Evolutionary conservation across 2,888 invertebrate species (phyloP), one percentile per base, ranked within the genome.

Genomic region (Mesoligia furuncula): DNA sequence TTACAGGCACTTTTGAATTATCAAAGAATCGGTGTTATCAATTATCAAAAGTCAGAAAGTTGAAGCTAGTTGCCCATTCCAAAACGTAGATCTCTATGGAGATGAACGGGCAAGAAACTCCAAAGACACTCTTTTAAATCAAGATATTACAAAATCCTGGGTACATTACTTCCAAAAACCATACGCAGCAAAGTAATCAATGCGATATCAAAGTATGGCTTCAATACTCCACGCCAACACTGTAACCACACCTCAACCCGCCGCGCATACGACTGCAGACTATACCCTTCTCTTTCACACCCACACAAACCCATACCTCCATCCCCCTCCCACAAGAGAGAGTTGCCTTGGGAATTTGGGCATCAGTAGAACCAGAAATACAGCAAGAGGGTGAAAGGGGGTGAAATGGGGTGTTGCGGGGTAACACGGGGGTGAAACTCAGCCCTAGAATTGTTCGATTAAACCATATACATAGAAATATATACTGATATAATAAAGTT

Each of bases 191-290:
- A 27, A 15, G 4, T 7, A 75, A 75, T 62, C 75, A 62, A 45
- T 61, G 62, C 17, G 7, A 13, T 11, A 8, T 0, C 39, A 15
- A 59, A 59, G 6, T 20, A 17, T 2, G n/a, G 15, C 1, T 7
- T 27, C 13, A n/a, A 8, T 11, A 36, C 36, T 42, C 17, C 45
- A 2, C 90, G 88, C 90, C 84, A 2, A 5, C 64, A 87, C 59
- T 89, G 51, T 7, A 70, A 77, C 90, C 88, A 27, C 72, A 84
- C 89, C 89, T 73, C 61, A 79, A 51, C 9, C 75, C 71, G 76
- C 59, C 87, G 73, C 77, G 79, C 79, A 61, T 76, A 48, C 77
- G 85, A 86, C 87, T 89, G 88, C 83, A 87, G 86, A 83, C 87
- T 85, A 80, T 79, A 67, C 59, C 85, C 24, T 11, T 89, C 90